Evolutionary conservation across 2,797 vertebrate species (phyloP).

Genomic region (Falco rusticolus): DNA sequence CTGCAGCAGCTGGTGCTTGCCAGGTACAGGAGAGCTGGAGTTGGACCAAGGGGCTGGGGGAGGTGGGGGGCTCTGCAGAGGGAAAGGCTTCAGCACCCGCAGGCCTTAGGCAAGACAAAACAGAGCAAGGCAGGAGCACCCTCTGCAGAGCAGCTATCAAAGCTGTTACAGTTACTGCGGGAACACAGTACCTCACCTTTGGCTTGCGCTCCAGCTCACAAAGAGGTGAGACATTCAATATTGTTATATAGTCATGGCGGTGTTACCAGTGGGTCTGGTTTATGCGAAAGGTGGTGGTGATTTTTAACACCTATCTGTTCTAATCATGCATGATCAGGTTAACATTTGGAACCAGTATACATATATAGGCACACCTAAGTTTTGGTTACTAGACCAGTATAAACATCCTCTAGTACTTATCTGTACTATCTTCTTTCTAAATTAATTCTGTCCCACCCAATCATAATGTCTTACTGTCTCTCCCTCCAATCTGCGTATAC

Average conservation of each 20-base stretch:
- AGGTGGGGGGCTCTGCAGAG: background rate
- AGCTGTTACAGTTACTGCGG: rapidly evolving
- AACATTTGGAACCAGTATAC: background rate
- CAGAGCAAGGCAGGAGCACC: background rate
- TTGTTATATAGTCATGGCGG: rapidly evolving
- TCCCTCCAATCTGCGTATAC: background rate
- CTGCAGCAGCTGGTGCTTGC: background rate
- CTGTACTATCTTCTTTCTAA: background rate
- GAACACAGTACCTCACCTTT: rapidly evolving
- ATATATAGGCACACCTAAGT: background rate
- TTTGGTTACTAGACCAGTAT: background rate
- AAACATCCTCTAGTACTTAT: background rate
- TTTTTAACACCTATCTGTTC: background rate
- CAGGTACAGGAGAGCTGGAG: background rate
- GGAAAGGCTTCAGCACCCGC: background rate
- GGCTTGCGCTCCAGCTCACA: rapidly evolving
- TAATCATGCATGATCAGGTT: background rate
- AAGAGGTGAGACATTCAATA: background rate
- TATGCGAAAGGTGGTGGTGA: background rate
- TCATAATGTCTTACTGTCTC: background rate
- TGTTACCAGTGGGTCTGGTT: rapidly evolving
- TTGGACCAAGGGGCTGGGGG: background rate
- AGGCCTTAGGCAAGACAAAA: background rate
- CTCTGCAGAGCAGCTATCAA: background rate
- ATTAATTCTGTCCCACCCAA: background rate